Evolutionary conservation across 2,797 vertebrate genomes (phyloP), one percentile per base, ranked within the genome.

Genomic region (Phylloscopus collybita): DNA sequence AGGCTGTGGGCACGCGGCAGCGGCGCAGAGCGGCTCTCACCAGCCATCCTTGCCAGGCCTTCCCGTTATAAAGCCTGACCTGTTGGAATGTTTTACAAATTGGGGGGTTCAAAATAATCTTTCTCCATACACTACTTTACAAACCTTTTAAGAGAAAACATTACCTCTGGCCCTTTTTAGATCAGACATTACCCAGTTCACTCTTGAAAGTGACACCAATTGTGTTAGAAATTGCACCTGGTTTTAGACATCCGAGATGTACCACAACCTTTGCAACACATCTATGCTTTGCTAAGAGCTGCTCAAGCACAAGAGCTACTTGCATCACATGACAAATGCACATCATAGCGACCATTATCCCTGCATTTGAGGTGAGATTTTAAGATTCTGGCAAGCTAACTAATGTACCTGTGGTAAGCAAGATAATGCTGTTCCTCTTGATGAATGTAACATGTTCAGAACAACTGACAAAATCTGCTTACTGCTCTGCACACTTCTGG

Each of bases 331-430:
- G 59, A 67, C 40, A 83, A 75, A 85, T 45, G 5, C 40, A 86
- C 27, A 50, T 30, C 47, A 75, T 1, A 36, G 40, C 62, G 73
- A 69, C 67, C 45, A 67, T 57, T 74, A 88, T 9, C 45, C 10
- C 49, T n/a, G 22, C 17, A 51, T 64, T 10, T 34, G 25, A 88
- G 50, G 29, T 0, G 7, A 80, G 49, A 83, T 51, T 91, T 85
- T 72, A 85, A 80, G n/a, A 95, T 74, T 73, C 69, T 78, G 66
- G 66, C 47, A 94, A 45, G 10, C 3, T 7, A 82, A 26, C 16
- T 91, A 93, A 92, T 42, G 62, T 25, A 93, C 19, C 26, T 80
- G 59, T 57, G 42, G 14, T 61, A 42, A 73, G 45, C 42, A 89
- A 83, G 88, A 56, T 11, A 8, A 44, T 50, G 56, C 45, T 82